Evolutionary conservation across 2,888 invertebrate species (phyloP), one percentile per base, ranked within the genome.

Genomic region (Macrophya annulata): DNA sequence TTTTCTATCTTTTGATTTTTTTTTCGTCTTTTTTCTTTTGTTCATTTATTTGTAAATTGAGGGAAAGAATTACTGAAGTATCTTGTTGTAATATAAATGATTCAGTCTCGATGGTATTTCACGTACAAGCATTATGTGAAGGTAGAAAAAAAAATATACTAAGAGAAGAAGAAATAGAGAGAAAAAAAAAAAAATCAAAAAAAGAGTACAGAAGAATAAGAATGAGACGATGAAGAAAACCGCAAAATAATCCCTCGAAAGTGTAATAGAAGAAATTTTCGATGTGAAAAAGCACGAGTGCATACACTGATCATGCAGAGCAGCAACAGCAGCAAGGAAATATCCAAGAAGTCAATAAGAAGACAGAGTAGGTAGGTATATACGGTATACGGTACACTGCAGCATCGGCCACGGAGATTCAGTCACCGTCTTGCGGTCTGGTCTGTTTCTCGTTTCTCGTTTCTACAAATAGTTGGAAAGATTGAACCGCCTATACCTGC

Each of bases 401-500:
- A 17, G 15, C 5, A 17, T 55, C 6, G 25, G 62, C 21, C 25
- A 31, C 21, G 62, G 62, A 62, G 68, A 68, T 68, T 68, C 68
- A 37, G 68, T 68, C 68, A 68, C 68, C 31, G 62, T 68, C 31
- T 37, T 68, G 68, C 37, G 68, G 68, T 68, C 55, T n/a, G 55
- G 68, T 68, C 55, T n/a, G 55, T 55, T 37, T 68, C 37, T 68
- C 37, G 68, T 68, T 37, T 68, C 37, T 68, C 37, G 68, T 68
- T 37, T 68, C 37, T 68, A 68, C 68, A 68, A 68, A 68, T 68
- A 68, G 68, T 68, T 68, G 68, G 68, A 68, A 68, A 68, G 37
- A 68, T 68, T 37, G 68, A 68, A 68, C 68, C 68, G 37, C 37
- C 68, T 68, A 68, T 68, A 25, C 17, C 17, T 68, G 6, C 37